phyloP scores from a whole-genome alignment of 2,888 invertebrate species.

The Drosophila mayaguana region DNA sequence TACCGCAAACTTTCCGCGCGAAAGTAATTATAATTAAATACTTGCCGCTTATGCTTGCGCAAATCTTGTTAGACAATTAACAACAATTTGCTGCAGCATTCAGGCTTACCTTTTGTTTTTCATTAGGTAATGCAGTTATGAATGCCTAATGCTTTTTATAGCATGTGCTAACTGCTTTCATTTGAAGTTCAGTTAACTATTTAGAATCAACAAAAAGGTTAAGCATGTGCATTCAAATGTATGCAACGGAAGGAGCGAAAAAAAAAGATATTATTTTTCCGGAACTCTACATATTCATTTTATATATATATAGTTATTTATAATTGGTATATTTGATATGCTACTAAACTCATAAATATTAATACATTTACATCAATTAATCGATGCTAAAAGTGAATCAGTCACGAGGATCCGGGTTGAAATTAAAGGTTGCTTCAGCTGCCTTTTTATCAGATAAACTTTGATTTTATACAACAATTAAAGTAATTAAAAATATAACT shows the following conservation, averaged over 20 bases:
- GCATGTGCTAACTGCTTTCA: background rate
- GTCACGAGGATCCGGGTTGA: slow-evolving; percentile 6
- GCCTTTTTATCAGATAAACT: background rate
- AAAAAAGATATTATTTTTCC: background rate
- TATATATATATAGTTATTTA: background rate
- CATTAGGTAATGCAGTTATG: slow-evolving; percentile 1
- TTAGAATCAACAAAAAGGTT: background rate
- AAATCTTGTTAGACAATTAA: slow-evolving; percentile 33
- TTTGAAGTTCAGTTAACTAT: slow-evolving; percentile 1
- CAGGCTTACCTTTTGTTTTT: slow-evolving; percentile 1
- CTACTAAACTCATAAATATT: background rate
- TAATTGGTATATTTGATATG: background rate
- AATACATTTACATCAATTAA: background rate
- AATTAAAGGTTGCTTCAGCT: background rate
- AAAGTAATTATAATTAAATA: slow-evolving; percentile 62
- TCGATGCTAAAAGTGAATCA: background rate
- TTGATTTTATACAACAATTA: background rate
- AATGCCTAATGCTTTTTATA: background rate
- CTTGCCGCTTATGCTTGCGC: slow-evolving; percentile 18
- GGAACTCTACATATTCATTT: background rate
- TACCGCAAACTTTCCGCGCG: slow-evolving; percentile 38
- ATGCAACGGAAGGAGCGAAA: background rate
- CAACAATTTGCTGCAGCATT: slow-evolving; percentile 37
- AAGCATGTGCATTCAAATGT: background rate
- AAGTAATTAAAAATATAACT: background rate